Percentiles rank a stretch among this genome's conserved stretches.
Conservation (phyloP, 2,797 vertebrate genomes). For the Lates japonicus region DNA sequence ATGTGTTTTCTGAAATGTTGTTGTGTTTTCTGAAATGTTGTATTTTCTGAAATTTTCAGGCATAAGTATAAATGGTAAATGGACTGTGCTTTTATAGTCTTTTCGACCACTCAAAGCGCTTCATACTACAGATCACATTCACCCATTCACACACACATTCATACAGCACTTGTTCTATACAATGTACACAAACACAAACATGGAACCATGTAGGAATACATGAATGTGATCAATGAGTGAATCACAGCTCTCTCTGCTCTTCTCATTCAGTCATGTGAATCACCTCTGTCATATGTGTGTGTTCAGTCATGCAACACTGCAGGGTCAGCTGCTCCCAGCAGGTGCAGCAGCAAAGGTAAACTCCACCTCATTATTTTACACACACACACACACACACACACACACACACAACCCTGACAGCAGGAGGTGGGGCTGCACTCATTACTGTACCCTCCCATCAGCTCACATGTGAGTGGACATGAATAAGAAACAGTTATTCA, state of each 20-base stretch:
- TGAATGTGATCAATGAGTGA: slow-evolving; percentile 2
- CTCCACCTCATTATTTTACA: slow-evolving; percentile 56
- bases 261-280: slow-evolving; percentile 9
- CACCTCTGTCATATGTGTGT: slow-evolving; percentile 16
- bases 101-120: too few relatives aligned
- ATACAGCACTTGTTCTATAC: too few relatives aligned
- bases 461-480: slow-evolving; percentile 50
- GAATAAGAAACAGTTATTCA: slow-evolving; percentile 45
- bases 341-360: slow-evolving; percentile 50
- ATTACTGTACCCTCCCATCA: slow-evolving; percentile 68
- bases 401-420: slow-evolving; percentile 15
- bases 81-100: too few relatives aligned
- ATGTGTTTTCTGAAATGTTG: too few relatives aligned
- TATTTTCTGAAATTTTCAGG: too few relatives aligned
- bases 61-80: too few relatives aligned
- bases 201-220: neutral
- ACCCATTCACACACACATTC: too few relatives aligned
- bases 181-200: neutral
- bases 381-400: slow-evolving; percentile 5
- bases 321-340: slow-evolving; percentile 36
- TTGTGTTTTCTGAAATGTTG: too few relatives aligned
- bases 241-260: neutral
- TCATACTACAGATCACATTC: too few relatives aligned
- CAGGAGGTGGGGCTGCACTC: slow-evolving; percentile 20
- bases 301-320: slow-evolving; percentile 13